These are phyloP conservation scores for Illadopsis cleaveri DNA, from an alignment of 2,113 vertebrate genomes.

Conservation along the genomic window DNA sequence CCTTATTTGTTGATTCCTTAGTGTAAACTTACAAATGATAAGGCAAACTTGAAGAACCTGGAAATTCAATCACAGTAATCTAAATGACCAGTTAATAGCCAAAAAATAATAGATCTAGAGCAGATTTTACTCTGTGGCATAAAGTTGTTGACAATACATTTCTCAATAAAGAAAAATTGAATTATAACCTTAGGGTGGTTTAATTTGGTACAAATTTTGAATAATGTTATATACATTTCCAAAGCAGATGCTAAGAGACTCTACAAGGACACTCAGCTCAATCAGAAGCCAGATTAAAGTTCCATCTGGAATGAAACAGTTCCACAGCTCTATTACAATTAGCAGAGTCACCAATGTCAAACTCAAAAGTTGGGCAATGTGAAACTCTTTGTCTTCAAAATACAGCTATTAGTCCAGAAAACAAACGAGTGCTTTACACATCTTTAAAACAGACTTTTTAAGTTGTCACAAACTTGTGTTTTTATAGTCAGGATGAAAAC, in stretches of 20 bases:
- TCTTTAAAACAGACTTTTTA: neutral
- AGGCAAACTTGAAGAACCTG: constrained; percentile 19
- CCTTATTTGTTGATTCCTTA: neutral
- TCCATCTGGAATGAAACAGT: constrained; percentile 76
- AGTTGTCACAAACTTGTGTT: neutral
- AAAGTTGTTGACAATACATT: constrained; percentile 72
- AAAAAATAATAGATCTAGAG: constrained; percentile 42
- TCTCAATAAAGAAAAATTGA: constrained; percentile 78
- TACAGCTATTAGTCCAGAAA: neutral
- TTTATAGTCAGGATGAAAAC: neutral
- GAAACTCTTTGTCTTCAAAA: constrained; percentile 34
- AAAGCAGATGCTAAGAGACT: constrained; percentile 82
- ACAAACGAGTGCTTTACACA: neutral
- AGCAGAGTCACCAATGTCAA: constrained; percentile 72
- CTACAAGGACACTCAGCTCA: constrained; percentile 75
- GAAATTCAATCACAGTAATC: constrained; percentile 30
- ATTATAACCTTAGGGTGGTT: constrained; percentile 75
- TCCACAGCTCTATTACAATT: constrained; percentile 75
- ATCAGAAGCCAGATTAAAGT: constrained; percentile 80
- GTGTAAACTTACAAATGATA: neutral
- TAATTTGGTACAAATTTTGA: constrained; percentile 82
- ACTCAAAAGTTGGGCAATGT: constrained; percentile 14
- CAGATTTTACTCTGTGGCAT: constrained; percentile 62
- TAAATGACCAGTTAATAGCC: constrained; percentile 40
- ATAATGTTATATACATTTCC: constrained; percentile 79